Conservation (phyloP, 30 jellyfish, hydroid and myxozoan species). For the Hydra vulgaris region DNA sequence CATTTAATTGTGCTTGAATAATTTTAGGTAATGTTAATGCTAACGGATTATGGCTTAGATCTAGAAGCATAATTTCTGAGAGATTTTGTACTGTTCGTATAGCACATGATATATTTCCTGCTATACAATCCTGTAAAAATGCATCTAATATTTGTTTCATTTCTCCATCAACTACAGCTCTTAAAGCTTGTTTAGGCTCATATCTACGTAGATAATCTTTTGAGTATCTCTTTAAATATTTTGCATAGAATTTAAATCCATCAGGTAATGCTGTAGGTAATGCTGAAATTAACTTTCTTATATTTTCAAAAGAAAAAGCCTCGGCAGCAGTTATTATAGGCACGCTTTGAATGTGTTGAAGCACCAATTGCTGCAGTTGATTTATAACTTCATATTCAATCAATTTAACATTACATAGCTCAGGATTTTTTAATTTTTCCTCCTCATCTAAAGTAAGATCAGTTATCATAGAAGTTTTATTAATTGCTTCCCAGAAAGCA, state of each 20-base stretch:
- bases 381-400: not conserved
- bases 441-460: no score
- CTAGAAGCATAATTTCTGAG: no score
- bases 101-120: not conserved
- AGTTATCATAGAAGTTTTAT: no score
- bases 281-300: not conserved
- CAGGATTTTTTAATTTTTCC: no score
- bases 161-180: not conserved
- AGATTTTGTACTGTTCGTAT: not conserved
- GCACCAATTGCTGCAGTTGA: not conserved
- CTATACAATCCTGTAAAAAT: not conserved
- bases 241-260: not conserved
- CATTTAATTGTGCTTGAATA: not conserved
- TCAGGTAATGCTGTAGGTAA: not conserved
- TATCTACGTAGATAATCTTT: not conserved
- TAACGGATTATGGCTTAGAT: not conserved
- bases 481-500: not conserved
- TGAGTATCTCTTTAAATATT: no score
- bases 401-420: no score
- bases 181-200: not conserved
- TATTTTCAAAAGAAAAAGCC: not conserved
- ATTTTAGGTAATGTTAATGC: not conserved
- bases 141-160: no score
- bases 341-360: not conserved
- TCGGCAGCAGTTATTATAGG: not conserved